Evolutionary conservation across 2,113 vertebrate genomes (phyloP).

Genomic region (Dromaius novaehollandiae): DNA sequence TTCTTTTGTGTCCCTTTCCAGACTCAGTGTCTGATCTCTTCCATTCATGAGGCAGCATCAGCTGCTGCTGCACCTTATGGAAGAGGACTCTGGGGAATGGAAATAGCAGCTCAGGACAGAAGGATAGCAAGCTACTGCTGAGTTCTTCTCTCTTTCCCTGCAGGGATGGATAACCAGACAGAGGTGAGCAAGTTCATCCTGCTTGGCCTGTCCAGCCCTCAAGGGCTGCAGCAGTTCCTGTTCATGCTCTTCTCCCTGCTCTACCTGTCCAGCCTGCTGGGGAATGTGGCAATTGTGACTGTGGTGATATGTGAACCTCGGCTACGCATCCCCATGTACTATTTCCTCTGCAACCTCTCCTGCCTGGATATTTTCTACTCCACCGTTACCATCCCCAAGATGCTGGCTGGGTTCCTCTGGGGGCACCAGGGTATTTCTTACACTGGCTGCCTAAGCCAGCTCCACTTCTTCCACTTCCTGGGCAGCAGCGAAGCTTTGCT

Average conservation of each 20-base stretch:
- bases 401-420: background rate
- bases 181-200: background rate
- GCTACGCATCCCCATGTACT: constrained; percentile 36
- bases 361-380: constrained; percentile 39
- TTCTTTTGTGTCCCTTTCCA: too few relatives aligned
- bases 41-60: too few relatives aligned
- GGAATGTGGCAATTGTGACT: background rate
- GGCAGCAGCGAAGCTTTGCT: too few relatives aligned
- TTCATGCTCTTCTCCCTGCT: background rate
- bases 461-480: too few relatives aligned
- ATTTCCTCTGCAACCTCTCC: constrained; percentile 45
- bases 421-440: too few relatives aligned
- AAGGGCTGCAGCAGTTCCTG: background rate
- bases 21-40: too few relatives aligned
- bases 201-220: background rate
- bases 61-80: too few relatives aligned
- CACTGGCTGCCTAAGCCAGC: too few relatives aligned
- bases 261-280: background rate
- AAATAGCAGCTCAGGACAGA: too few relatives aligned
- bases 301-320: background rate
- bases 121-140: too few relatives aligned
- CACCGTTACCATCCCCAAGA: background rate
- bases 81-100: too few relatives aligned
- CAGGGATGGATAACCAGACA: background rate
- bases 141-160: background rate